phyloP scores from a whole-genome alignment of 2,113 vertebrate genomes.

The Melanerpes formicivorus region DNA sequence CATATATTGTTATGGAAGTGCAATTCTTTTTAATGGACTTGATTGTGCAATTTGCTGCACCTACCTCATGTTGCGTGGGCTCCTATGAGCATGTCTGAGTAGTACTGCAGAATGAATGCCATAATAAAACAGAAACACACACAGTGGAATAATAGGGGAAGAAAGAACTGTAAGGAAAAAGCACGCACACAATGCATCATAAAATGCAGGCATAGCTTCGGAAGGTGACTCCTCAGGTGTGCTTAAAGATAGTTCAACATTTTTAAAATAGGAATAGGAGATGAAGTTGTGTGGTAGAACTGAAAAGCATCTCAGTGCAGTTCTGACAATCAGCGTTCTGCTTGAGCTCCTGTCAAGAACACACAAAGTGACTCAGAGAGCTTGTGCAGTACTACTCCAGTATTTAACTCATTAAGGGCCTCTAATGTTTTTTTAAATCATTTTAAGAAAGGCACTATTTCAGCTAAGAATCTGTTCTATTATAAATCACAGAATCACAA shows the following conservation, averaged over 20 bases:
- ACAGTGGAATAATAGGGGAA: not conserved
- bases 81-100: not conserved
- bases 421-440: not conserved
- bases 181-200: accelerated
- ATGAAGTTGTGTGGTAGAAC: not conserved
- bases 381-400: not conserved
- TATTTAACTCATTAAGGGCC: not conserved
- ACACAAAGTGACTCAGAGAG: slow-evolving; percentile 21
- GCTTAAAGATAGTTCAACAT: not conserved
- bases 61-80: slow-evolving; percentile 37
- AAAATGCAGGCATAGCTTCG: accelerated
- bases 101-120: slow-evolving; percentile 6
- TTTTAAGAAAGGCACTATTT: not conserved
- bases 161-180: not conserved
- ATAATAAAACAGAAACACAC: slow-evolving; percentile 9
- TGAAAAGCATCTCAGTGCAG: not conserved
- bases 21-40: slow-evolving; percentile 35
- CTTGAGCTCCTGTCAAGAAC: not conserved
- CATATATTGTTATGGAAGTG: slow-evolving; percentile 35
- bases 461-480: not conserved
- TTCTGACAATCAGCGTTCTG: not conserved
- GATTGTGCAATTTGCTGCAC: slow-evolving; percentile 47
- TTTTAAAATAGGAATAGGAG: not conserved
- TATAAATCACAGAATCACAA: not conserved
- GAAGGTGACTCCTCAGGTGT: not conserved